A percentile compares a stretch with the other conserved stretches of the same genome.
Evolutionary conservation across 2,797 vertebrate genomes (phyloP).

Genomic region (Hypotaenidia okinawae): DNA sequence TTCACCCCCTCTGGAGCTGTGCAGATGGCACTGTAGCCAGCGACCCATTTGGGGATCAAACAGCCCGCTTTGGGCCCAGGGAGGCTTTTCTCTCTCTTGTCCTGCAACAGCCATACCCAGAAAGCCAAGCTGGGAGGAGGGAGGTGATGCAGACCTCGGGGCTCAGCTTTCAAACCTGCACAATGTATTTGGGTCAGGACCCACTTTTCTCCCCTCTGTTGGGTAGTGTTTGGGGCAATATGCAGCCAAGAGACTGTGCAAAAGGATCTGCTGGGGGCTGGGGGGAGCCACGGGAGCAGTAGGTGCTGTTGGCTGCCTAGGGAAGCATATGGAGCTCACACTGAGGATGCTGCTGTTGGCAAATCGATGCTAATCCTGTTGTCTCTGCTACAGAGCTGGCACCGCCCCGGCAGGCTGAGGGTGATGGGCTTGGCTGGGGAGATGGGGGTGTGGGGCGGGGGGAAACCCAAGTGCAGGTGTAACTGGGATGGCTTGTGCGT

Average conservation of each 20-base stretch:
- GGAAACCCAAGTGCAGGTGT: too few species aligned
- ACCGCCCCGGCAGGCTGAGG: neutral
- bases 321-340: neutral
- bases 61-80: neutral
- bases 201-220: neutral
- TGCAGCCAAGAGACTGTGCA: accelerated
- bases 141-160: accelerated
- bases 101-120: neutral
- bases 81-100: neutral
- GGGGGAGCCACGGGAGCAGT: neutral
- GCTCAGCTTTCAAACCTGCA: neutral
- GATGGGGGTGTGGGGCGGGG: neutral
- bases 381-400: neutral
- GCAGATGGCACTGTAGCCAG: neutral
- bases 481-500: accelerated
- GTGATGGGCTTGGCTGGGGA: neutral
- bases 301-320: accelerated
- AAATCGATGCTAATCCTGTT: constrained; percentile 48
- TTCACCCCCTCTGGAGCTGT: neutral
- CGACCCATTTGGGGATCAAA: accelerated
- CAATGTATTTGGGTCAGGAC: neutral
- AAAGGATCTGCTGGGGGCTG: neutral
- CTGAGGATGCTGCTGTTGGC: neutral
- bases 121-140: neutral
- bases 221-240: accelerated